These are phyloP conservation scores for Parasteatoda tepidariorum DNA, from an alignment of 1,140 invertebrate species.

Conservation along the genomic window DNA sequence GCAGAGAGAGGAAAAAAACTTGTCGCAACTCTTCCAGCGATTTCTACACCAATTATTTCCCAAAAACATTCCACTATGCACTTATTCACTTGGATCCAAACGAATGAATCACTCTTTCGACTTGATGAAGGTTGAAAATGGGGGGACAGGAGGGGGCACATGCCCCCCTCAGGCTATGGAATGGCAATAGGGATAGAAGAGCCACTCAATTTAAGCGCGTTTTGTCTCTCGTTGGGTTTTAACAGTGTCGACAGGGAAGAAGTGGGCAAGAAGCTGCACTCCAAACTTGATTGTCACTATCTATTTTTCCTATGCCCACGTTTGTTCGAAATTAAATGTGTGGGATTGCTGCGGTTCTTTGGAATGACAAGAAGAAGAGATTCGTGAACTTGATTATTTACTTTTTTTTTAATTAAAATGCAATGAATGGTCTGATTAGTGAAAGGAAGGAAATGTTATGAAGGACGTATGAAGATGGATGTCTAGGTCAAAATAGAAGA, in stretches of 20 bases:
- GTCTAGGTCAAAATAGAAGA: too few relatives aligned
- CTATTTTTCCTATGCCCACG: too few relatives aligned
- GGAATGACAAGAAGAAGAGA: background rate
- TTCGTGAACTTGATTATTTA: background rate
- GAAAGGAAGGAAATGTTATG: too few relatives aligned
- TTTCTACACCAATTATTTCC: slow-evolving; percentile 35
- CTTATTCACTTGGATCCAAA: too few relatives aligned
- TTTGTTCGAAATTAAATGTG: background rate
- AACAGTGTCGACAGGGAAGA: too few relatives aligned
- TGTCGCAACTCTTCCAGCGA: background rate
- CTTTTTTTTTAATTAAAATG: background rate
- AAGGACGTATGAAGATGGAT: too few relatives aligned
- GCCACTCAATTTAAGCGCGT: background rate
- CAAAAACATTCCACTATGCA: background rate
- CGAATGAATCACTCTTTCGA: slow-evolving; percentile 22
- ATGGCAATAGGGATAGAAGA: background rate
- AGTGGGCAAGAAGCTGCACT: background rate
- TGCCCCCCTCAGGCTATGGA: background rate
- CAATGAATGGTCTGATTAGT: too few relatives aligned
- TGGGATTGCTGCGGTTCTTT: background rate
- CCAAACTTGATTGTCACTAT: too few relatives aligned
- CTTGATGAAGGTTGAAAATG: slow-evolving; percentile 48
- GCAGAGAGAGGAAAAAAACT: background rate
- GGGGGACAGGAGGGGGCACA: background rate
- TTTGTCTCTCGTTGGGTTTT: too few relatives aligned